These are phyloP conservation scores for Polydrusus tereticollis DNA, from an alignment of 2,888 invertebrate genomes.

Conservation along the genomic window DNA sequence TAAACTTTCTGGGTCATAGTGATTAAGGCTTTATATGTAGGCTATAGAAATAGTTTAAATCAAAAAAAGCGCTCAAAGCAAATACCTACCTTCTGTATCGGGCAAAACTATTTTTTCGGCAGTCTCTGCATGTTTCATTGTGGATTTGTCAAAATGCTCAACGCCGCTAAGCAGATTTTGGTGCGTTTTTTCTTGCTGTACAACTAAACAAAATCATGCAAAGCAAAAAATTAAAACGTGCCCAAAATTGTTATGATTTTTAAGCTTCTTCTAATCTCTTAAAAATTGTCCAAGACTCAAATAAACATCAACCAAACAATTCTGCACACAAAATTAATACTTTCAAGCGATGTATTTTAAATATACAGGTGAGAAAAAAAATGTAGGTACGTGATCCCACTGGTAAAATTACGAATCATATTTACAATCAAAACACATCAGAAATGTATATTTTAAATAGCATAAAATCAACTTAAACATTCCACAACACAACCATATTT, in stretches of 20 bases:
- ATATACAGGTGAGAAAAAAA: no score
- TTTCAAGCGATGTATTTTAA: no score
- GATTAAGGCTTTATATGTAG: background rate
- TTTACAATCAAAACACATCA: background rate
- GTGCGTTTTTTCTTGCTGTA: slow-evolving; percentile 80
- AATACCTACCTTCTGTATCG: slow-evolving; percentile 72
- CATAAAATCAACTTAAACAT: background rate
- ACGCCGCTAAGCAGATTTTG: slow-evolving; percentile 80
- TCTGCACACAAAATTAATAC: no score
- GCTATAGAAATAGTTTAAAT: background rate
- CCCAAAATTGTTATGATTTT: background rate
- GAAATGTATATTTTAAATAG: background rate
- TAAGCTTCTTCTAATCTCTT: no score
- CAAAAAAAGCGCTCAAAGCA: background rate
- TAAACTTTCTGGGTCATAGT: no score
- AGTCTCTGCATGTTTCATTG: slow-evolving; percentile 81
- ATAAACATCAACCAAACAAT: no score
- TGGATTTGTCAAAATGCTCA: slow-evolving; percentile 79
- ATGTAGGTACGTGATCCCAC: no score
- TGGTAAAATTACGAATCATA: no score
- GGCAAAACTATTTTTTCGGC: slow-evolving; percentile 83
- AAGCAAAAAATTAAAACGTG: slow-evolving; percentile 28
- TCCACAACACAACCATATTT: background rate
- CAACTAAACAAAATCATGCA: slow-evolving; percentile 68
- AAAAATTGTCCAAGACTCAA: no score